Conservation (phyloP, 2,113 vertebrate species). For the Pangasianodon hypophthalmus region DNA sequence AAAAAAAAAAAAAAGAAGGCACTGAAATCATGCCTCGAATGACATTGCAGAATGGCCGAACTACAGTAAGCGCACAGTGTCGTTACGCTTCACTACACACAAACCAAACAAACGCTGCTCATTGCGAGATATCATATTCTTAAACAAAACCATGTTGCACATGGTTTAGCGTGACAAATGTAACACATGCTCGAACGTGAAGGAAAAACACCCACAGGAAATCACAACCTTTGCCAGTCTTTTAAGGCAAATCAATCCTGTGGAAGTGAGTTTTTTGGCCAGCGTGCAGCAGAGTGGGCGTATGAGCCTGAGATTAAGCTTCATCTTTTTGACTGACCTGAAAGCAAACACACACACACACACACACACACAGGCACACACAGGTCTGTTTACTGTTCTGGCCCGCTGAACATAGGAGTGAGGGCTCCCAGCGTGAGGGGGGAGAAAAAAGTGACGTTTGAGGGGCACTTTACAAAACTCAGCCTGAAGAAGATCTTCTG, state of each 20-base stretch:
- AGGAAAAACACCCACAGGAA: background rate
- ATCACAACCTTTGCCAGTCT: background rate
- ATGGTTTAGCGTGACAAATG: constrained; percentile 2
- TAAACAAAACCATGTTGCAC: constrained; percentile 26
- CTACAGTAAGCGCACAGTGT: background rate
- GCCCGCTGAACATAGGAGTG: constrained; percentile 53
- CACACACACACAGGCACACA: constrained; percentile 16
- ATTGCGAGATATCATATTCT: background rate
- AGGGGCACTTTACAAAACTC: constrained; percentile 79
- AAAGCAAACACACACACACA: constrained; percentile 17
- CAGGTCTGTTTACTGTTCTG: constrained; percentile 57
- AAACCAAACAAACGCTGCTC: background rate
- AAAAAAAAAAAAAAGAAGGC: background rate
- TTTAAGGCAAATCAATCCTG: constrained; percentile 10
- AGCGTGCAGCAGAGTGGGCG: constrained; percentile 3
- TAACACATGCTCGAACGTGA: constrained; percentile 8
- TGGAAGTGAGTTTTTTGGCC: constrained; percentile 18
- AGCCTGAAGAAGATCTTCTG: constrained; percentile 77
- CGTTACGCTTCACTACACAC: background rate
- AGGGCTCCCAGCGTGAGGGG: constrained; percentile 48
- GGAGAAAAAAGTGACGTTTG: constrained; percentile 80
- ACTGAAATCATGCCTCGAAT: background rate
- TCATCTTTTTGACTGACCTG: constrained; percentile 30
- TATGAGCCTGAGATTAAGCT: constrained; percentile 39
- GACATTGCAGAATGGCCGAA: background rate